Evolutionary conservation across 2,888 invertebrate species (phyloP), one percentile per base, ranked within the genome.

Genomic region (Cheilosia vernalis): DNA sequence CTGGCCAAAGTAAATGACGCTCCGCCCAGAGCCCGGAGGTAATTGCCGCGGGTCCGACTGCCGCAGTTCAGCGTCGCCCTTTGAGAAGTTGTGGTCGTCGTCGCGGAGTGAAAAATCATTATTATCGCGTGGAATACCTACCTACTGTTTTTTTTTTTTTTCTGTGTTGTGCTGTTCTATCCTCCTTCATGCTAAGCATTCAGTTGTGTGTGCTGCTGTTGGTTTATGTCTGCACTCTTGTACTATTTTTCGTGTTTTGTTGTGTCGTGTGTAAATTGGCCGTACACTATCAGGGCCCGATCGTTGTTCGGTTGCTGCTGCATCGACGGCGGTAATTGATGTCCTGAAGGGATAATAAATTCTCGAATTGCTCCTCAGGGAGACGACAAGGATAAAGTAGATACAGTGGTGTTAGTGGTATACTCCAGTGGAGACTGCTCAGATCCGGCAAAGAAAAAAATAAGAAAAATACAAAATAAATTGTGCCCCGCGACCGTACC

Each of bases 11-110:
- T 24, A 69, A 81, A 81, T 64, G 74, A 87, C 80, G 87, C 87
- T 87, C 87, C 87, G 87, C 87, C 87, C 87, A 87, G 82, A 87
- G 91, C 91, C 90, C 89, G 89, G 89, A 90, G 91, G 90, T 89
- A 89, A 88, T 87, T 88, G 90, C 85, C 85, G 85, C 91, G 81
- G 85, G 85, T 85, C 81, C 77, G 70, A 77, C 44, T 56, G 80
- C 85, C 81, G 72, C 81, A 85, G 85, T 85, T 85, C n/a, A 81
- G 76, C 85, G 85, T 85, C 80, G 85, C 85, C 85, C 85, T 85
- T 85, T 81, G 81, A 63, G 60, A 72, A 81, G 81, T 80, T 42
- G 66, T 81, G 85, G 72, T 85, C 81, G 85, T 85, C 77, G 85
- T 85, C 85, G 85, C 85, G 85, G 64, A 85, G 24, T 51, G 81